A percentile compares a stretch with the other conserved stretches of the same genome.
phyloP scores from a whole-genome alignment of 2,797 vertebrate species.

The Psittacula derbiana region DNA sequence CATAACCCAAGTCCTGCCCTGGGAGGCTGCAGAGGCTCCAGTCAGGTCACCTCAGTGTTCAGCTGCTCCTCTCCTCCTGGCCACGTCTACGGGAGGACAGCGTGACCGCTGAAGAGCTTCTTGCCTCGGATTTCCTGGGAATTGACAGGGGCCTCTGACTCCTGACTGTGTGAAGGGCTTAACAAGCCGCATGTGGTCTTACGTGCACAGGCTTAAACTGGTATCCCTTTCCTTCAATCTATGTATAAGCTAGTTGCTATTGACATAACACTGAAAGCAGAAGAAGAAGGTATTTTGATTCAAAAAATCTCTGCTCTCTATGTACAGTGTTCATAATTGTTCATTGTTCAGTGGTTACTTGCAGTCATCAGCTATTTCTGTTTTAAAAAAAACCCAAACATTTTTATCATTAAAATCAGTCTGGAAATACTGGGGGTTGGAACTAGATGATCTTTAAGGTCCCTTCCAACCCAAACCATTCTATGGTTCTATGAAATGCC shows the following conservation, averaged over 20 bases:
- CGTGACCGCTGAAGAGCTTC: accelerated
- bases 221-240: not conserved
- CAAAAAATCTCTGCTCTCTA: not conserved
- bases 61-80: not conserved
- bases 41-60: not conserved
- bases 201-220: not conserved
- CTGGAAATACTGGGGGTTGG: not conserved
- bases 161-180: accelerated
- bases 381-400: not conserved
- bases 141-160: not conserved
- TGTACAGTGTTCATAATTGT: too few relatives aligned
- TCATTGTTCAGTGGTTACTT: not conserved
- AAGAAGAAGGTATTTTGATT: not conserved
- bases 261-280: not conserved
- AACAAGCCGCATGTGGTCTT: not conserved
- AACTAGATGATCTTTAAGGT: not conserved
- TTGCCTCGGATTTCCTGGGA: not conserved
- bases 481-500: not conserved
- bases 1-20: not conserved
- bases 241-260: not conserved
- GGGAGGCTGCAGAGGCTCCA: not conserved
- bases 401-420: not conserved
- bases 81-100: not conserved
- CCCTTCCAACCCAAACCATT: not conserved
- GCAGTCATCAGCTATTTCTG: not conserved